These are phyloP conservation scores for Neoascia interrupta DNA, from an alignment of 2,888 invertebrate genomes.

Conservation along the genomic window DNA sequence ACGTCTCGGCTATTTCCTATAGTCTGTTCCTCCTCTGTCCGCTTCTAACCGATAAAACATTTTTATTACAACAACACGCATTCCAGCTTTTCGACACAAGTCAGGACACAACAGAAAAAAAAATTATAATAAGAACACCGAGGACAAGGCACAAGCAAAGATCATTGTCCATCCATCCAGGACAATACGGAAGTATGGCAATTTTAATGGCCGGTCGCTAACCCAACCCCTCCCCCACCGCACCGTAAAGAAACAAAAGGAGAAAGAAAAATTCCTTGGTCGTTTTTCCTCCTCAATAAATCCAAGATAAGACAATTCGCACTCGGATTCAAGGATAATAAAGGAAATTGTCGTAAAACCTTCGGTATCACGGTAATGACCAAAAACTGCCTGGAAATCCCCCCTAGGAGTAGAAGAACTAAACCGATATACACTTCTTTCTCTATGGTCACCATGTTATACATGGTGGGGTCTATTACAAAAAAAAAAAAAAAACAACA, in stretches of 20 bases:
- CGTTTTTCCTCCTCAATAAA: constrained; percentile 59
- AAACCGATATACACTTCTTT: constrained; percentile 33
- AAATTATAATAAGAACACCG: constrained; percentile 4
- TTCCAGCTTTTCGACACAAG: constrained; percentile 39
- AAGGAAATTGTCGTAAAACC: constrained; percentile 70
- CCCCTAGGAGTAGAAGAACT: constrained; percentile 54
- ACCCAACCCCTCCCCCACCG: constrained; percentile 18
- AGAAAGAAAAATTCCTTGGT: constrained; percentile 17
- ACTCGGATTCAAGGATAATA: constrained; percentile 69
- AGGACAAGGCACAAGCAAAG: constrained; percentile 20
- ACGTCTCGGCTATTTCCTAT: constrained; percentile 20
- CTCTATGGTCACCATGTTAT: constrained; percentile 14
- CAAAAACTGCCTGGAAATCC: constrained; percentile 61
- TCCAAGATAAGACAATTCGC: constrained; percentile 69
- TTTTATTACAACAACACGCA: constrained; percentile 58
- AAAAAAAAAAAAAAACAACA: constrained; percentile 44
- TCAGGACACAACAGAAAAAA: background rate
- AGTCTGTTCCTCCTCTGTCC: background rate
- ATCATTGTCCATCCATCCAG: constrained; percentile 54
- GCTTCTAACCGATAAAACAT: constrained; percentile 51
- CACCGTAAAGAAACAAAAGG: background rate
- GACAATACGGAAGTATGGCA: constrained; percentile 6
- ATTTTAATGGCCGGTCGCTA: constrained; percentile 53
- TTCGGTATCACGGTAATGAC: constrained; percentile 68
- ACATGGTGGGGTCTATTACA: constrained; percentile 4